A percentile compares a stretch with the other conserved stretches of the same genome.
Conservation (phyloP, 2,797 vertebrate genomes). For the Chrysolophus pictus region DNA sequence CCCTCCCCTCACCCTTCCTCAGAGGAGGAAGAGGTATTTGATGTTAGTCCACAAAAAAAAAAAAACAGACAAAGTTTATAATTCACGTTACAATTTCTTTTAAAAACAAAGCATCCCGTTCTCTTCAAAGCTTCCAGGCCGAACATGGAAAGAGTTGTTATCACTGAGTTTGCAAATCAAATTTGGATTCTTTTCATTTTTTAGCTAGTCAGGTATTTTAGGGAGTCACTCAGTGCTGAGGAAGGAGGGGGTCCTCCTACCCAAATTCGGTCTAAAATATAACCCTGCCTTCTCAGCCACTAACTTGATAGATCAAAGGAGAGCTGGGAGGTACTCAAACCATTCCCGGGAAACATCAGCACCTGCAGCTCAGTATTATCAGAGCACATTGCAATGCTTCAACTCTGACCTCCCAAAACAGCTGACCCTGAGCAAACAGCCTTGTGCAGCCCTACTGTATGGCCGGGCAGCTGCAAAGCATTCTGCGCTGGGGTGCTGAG, state of each 20-base stretch:
- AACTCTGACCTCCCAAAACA: conserved; percentile 19
- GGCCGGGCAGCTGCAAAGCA: neutral
- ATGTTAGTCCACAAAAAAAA: conserved; percentile 22
- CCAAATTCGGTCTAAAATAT: neutral
- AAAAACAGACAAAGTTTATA: conserved; percentile 22
- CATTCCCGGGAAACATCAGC: neutral
- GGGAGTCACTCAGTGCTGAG: neutral
- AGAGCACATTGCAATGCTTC: neutral
- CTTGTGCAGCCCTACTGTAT: neutral
- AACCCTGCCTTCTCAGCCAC: neutral
- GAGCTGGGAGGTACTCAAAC: neutral
- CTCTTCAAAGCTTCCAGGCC: conserved; percentile 41
- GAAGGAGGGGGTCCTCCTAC: neutral
- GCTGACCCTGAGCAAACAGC: neutral
- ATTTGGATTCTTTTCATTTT: conserved; percentile 8
- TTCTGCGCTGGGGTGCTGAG: neutral
- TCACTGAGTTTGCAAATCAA: conserved; percentile 16
- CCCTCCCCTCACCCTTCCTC: neutral
- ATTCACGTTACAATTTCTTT: conserved; percentile 44
- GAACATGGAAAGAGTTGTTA: conserved; percentile 28
- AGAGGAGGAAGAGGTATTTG: conserved; percentile 56
- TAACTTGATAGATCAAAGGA: conserved; percentile 21
- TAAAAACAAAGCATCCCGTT: conserved; percentile 40
- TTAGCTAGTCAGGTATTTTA: neutral
- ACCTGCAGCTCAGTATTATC: neutral